phyloP scores from a whole-genome alignment of 1,140 invertebrate genomes.

The Spodoptera frugiperda region DNA sequence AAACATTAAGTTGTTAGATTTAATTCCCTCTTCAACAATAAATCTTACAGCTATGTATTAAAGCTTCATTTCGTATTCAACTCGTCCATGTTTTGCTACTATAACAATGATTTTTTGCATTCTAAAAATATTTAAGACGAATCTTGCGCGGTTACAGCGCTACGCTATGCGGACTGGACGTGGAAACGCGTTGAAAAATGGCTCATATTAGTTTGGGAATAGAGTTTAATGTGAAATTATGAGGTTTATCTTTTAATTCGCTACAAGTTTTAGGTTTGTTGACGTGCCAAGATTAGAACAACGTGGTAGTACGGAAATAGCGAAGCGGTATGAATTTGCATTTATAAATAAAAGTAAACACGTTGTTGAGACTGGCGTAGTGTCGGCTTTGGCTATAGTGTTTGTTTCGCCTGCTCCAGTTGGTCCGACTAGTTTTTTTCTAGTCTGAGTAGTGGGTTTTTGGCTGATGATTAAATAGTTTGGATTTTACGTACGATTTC shows the following conservation, averaged over 20 bases:
- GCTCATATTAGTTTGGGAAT: constrained; percentile 5
- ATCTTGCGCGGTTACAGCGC: neutral
- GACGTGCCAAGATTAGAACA: constrained; percentile 53
- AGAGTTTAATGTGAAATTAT: constrained; percentile 13
- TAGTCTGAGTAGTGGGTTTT: no score
- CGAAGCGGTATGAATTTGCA: constrained; percentile 45
- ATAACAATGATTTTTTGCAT: constrained; percentile 43
- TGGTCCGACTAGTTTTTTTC: no score
- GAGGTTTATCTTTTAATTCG: neutral
- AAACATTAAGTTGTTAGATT: no score
- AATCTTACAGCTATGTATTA: constrained; percentile 1
- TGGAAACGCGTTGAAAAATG: neutral
- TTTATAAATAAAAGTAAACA: constrained; percentile 51
- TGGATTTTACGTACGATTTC: no score
- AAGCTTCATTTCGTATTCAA: constrained; percentile 9
- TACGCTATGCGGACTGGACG: neutral
- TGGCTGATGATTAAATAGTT: no score
- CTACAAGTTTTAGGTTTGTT: constrained; percentile 47
- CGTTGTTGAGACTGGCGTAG: constrained; percentile 18
- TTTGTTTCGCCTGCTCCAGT: neutral
- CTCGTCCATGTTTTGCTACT: neutral
- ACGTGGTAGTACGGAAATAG: constrained; percentile 54
- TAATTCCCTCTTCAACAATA: neutral
- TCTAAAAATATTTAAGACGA: constrained; percentile 48
- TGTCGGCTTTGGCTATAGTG: constrained; percentile 3